Percentiles rank a stretch among this genome's conserved stretches.
phyloP scores from a whole-genome alignment of 2,888 invertebrate species.

The Cephus nigrinus region DNA sequence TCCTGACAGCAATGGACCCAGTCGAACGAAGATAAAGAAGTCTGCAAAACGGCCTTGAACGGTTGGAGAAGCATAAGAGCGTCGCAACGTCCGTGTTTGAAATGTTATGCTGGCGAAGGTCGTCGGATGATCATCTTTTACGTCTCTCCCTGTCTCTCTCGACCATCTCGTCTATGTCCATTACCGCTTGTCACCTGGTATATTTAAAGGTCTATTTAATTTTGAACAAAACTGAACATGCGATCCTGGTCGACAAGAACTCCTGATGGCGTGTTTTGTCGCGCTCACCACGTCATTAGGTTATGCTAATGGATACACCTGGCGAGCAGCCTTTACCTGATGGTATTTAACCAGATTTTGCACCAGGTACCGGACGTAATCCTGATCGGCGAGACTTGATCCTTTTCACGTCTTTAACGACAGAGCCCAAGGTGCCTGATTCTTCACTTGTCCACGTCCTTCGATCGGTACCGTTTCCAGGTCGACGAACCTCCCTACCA shows the following conservation, averaged over 20 bases:
- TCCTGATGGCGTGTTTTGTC: constrained; percentile 45
- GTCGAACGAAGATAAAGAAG: background rate
- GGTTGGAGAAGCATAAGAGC: background rate
- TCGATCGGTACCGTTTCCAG: background rate
- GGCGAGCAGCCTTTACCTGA: constrained; percentile 9
- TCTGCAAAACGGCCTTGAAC: background rate
- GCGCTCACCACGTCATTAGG: constrained; percentile 50
- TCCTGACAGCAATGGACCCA: background rate
- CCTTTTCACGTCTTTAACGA: background rate
- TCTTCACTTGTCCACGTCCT: background rate
- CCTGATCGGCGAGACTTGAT: background rate
- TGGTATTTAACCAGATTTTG: background rate
- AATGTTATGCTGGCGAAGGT: background rate
- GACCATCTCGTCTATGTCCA: background rate
- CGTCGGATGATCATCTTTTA: constrained; percentile 15
- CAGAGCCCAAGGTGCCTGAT: background rate
- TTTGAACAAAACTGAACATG: background rate
- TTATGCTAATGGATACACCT: constrained; percentile 62
- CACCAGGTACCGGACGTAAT: background rate
- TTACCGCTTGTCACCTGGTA: background rate
- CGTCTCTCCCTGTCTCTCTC: constrained; percentile 19
- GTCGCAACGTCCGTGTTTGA: background rate
- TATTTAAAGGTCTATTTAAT: constrained; percentile 13
- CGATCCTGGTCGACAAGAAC: background rate
- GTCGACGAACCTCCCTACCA: constrained; percentile 1